These are phyloP conservation scores for Sebastes trivittatus DNA, from an alignment of 2,797 vertebrate species.

Conservation along the genomic window DNA sequence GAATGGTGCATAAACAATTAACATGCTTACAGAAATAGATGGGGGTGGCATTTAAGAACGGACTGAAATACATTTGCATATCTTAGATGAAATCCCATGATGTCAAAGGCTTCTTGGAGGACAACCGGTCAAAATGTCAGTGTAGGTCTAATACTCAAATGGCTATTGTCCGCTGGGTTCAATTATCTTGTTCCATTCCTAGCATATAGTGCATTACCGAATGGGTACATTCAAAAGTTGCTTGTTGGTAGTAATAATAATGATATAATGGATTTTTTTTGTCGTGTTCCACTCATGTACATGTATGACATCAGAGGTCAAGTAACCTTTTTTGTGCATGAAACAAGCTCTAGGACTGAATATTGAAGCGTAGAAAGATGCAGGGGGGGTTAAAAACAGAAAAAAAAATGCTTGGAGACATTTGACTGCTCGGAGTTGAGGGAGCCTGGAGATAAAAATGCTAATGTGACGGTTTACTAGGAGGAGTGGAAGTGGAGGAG, in stretches of 20 bases:
- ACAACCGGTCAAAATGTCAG: conserved; percentile 87
- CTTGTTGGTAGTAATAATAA: conserved; percentile 75
- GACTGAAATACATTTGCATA: conserved; percentile 82
- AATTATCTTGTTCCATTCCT: conserved; percentile 67
- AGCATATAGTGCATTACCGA: conserved; percentile 73
- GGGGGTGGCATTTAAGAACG: conserved; percentile 81
- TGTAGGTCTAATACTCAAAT: conserved; percentile 51
- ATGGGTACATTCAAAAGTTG: conserved; percentile 73
- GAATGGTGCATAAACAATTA: conserved; percentile 85
- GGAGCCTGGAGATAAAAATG: conserved; percentile 66
- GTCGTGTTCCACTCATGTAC: conserved; percentile 71
- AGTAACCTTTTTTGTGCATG: conserved; percentile 73
- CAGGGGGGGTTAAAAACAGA: not conserved
- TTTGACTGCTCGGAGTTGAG: conserved; percentile 67
- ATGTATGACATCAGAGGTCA: conserved; percentile 70
- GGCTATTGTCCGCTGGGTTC: conserved; percentile 56
- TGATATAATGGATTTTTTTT: conserved; percentile 65
- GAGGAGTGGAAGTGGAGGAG: conserved; percentile 40
- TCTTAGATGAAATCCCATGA: conserved; percentile 84
- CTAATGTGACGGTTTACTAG: conserved; percentile 66
- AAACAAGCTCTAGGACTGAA: conserved; percentile 68
- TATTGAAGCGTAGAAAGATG: conserved; percentile 47
- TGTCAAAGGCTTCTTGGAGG: conserved; percentile 87
- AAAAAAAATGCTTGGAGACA: conserved; percentile 54
- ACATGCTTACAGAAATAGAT: conserved; percentile 85